These are phyloP conservation scores for Harpagus bidentatus DNA, from an alignment of 2,113 vertebrate genomes.

Conservation along the genomic window DNA sequence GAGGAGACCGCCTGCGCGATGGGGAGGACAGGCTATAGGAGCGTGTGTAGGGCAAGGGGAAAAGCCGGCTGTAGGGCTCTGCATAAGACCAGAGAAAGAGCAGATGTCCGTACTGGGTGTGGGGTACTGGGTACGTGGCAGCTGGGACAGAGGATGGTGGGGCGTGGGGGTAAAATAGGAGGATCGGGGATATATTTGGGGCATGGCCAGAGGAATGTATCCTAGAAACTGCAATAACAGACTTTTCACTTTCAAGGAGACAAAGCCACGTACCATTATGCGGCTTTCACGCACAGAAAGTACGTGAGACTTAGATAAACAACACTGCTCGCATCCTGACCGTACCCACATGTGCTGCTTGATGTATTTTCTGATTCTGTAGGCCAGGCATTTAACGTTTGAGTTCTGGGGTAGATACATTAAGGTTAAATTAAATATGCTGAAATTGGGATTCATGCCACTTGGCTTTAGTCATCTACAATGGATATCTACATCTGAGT, in stretches of 20 bases:
- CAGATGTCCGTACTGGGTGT: neutral
- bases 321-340: neutral
- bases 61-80: neutral
- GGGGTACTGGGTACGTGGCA: accelerated
- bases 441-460: neutral
- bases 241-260: neutral
- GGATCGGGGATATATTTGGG: neutral
- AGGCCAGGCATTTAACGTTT: neutral
- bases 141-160: neutral
- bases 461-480: neutral
- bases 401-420: neutral
- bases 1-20: accelerated
- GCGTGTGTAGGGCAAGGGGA: neutral
- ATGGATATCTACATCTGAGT: neutral
- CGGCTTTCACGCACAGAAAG: neutral
- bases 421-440: neutral
- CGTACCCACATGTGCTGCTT: neutral
- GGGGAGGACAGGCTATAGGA: neutral
- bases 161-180: neutral
- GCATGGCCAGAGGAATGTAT: neutral
- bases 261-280: neutral
- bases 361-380: neutral
- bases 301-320: neutral
- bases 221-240: neutral
- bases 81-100: neutral